Evolutionary conservation across 2,797 vertebrate genomes (phyloP).

Genomic region (Tragopan temminckii): DNA sequence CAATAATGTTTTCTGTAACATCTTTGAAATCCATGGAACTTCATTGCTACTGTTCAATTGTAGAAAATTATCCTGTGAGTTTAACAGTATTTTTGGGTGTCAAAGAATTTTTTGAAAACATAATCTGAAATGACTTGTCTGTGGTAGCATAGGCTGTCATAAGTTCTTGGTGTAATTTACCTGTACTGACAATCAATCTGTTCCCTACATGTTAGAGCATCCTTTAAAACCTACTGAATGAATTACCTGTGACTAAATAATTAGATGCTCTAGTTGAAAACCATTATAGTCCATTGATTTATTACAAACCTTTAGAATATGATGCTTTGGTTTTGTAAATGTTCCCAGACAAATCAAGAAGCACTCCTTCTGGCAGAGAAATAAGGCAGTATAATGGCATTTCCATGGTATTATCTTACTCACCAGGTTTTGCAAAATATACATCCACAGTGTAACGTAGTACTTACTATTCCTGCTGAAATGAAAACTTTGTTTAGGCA

Average conservation of each 20-base stretch:
- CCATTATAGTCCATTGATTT: conserved; percentile 25
- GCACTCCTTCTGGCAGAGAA: neutral
- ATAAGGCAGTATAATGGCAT: neutral
- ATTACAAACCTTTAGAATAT: conserved; percentile 24
- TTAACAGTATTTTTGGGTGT: neutral
- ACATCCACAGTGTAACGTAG: neutral
- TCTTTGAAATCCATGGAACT: neutral
- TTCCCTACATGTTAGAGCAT: neutral
- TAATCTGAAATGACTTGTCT: neutral
- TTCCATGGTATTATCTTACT: neutral
- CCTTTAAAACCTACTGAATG: conserved; percentile 5
- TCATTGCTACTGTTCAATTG: neutral
- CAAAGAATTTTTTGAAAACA: neutral
- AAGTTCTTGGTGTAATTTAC: neutral
- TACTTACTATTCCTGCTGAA: neutral
- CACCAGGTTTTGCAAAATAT: neutral
- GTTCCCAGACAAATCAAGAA: neutral
- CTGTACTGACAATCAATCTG: neutral
- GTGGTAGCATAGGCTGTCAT: neutral
- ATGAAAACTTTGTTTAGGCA: neutral
- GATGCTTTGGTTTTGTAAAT: conserved; percentile 9
- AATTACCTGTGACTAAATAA: conserved; percentile 37
- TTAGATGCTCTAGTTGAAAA: conserved; percentile 6
- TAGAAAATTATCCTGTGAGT: neutral
- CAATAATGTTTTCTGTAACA: neutral